These are phyloP conservation scores for Catocala nupta DNA, from an alignment of 2,888 invertebrate species.

Conservation along the genomic window DNA sequence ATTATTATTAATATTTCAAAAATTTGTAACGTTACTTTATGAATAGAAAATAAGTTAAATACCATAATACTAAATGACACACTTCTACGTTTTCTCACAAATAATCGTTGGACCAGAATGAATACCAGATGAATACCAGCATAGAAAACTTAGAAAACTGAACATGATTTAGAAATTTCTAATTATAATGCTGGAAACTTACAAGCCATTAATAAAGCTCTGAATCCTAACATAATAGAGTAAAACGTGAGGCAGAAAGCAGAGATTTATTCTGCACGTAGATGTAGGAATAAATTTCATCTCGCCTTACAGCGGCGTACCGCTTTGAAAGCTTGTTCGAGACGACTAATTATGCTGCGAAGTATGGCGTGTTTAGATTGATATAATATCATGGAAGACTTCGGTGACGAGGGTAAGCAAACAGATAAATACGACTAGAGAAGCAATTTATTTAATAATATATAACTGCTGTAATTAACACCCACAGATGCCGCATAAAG, in stretches of 20 bases:
- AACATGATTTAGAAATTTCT: no score
- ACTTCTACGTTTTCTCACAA: neutral
- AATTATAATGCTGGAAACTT: neutral
- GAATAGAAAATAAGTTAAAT: no score
- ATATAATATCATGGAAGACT: neutral
- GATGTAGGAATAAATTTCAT: conserved; percentile 41
- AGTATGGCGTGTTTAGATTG: neutral
- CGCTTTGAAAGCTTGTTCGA: conserved; percentile 17
- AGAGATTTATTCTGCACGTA: conserved; percentile 44
- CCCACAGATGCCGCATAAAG: no score
- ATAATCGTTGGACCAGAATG: neutral
- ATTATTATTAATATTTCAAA: no score
- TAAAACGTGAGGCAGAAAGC: conserved; percentile 7
- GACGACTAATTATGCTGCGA: conserved; percentile 12
- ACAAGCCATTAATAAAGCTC: conserved; percentile 26
- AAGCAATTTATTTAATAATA: no score
- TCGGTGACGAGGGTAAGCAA: neutral
- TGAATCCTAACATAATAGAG: conserved; percentile 18
- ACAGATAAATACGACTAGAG: no score
- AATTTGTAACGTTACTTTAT: no score
- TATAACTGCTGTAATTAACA: no score
- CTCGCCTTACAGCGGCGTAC: conserved; percentile 13
- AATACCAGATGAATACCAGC: neutral
- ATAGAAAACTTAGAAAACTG: no score
- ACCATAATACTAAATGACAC: no score